A percentile compares a stretch with the other conserved stretches of the same genome.
phyloP scores from a whole-genome alignment of 2,888 invertebrate species.

The Nomada lathburiana region DNA sequence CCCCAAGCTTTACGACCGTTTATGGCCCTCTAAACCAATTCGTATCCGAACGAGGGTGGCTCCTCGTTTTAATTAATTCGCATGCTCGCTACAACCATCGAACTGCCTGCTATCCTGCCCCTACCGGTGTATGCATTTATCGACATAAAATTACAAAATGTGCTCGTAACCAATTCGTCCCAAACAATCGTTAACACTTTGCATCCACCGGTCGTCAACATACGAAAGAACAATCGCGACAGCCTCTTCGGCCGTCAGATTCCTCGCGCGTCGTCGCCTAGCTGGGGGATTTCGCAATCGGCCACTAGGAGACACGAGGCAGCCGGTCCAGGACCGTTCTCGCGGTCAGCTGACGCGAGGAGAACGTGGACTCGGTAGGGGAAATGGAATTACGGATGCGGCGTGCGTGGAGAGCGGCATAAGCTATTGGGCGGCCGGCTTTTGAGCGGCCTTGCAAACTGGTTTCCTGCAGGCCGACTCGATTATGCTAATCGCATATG shows the following conservation, averaged over 20 bases:
- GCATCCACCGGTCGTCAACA: no score
- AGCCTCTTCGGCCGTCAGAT: neutral
- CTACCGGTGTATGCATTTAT: no score
- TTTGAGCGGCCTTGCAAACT: constrained; percentile 83
- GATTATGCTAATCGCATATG: constrained; percentile 83
- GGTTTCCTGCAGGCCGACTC: constrained; percentile 81
- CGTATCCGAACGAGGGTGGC: no score
- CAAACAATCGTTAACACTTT: no score
- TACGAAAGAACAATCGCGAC: no score
- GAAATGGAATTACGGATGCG: constrained; percentile 79
- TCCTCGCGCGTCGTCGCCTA: neutral
- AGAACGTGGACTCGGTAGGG: constrained; percentile 38
- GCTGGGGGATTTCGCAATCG: constrained; percentile 24
- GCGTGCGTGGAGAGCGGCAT: constrained; percentile 72
- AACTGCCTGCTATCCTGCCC: no score
- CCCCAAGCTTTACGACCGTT: no score
- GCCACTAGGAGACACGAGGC: constrained; percentile 5
- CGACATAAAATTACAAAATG: no score
- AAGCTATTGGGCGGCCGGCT: constrained; percentile 77
- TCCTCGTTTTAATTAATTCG: no score
- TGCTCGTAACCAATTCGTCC: no score
- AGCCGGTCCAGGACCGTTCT: constrained; percentile 24
- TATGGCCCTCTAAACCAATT: no score
- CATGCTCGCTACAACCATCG: no score
- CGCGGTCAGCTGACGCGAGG: constrained; percentile 72